Conservation (phyloP, 2,888 invertebrate genomes). For the Anarsia innoxiella region DNA sequence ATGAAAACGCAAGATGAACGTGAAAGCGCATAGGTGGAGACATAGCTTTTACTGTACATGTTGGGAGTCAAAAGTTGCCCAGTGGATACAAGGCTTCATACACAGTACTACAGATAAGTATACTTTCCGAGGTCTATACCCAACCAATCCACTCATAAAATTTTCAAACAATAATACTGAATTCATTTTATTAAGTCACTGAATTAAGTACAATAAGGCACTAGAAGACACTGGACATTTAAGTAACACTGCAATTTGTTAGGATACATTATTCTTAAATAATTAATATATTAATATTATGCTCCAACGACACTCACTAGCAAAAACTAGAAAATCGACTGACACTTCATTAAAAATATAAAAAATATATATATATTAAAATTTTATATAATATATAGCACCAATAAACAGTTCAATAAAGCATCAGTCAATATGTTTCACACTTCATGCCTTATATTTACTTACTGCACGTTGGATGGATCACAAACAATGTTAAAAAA, state of each 20-base stretch:
- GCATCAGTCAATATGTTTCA: slow-evolving; percentile 46
- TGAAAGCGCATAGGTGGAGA: no score
- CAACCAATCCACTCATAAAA: no score
- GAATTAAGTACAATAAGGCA: slow-evolving; percentile 14
- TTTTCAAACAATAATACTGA: slow-evolving; percentile 13
- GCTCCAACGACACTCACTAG: slow-evolving; percentile 51
- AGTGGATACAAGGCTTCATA: no score
- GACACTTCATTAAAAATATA: slow-evolving; percentile 35
- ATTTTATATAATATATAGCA: slow-evolving; percentile 29
- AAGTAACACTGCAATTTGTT: slow-evolving; percentile 46
- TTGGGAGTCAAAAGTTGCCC: no score
- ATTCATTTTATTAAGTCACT: slow-evolving; percentile 6
- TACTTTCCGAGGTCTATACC: no score
- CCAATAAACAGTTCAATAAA: slow-evolving; percentile 35
- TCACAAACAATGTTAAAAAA: slow-evolving; percentile 70
- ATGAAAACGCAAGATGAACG: no score
- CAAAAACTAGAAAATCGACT: slow-evolving; percentile 43
- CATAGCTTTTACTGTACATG: no score
- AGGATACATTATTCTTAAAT: slow-evolving; percentile 38
- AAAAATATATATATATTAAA: slow-evolving; percentile 1
- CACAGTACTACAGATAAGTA: no score
- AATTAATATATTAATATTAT: slow-evolving; percentile 58
- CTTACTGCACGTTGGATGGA: slow-evolving; percentile 48
- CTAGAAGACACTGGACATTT: slow-evolving; percentile 27
- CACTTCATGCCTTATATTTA: slow-evolving; percentile 68